phyloP scores from a whole-genome alignment of 2,797 vertebrate genomes.

The Hypotaenidia okinawae region DNA sequence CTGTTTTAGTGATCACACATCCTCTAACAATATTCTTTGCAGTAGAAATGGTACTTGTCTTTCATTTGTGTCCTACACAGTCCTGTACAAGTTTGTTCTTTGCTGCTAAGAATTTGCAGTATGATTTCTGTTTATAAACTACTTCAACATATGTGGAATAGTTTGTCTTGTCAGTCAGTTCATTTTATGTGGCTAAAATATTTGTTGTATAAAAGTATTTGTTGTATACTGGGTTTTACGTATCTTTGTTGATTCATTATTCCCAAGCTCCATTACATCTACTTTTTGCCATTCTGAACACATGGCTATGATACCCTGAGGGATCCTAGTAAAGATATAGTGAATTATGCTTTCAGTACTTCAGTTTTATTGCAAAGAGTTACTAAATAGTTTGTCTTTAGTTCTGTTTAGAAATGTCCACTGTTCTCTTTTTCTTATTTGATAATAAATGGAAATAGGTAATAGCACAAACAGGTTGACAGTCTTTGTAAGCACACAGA shows the following conservation, averaged over 20 bases:
- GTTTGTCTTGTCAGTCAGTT: neutral
- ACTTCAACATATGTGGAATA: neutral
- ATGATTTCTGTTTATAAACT: neutral
- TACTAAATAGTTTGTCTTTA: neutral
- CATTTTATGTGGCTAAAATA: neutral
- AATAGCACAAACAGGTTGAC: neutral
- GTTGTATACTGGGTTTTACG: neutral
- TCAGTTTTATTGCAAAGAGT: neutral
- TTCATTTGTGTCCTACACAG: neutral
- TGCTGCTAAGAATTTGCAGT: neutral
- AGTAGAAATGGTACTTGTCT: neutral
- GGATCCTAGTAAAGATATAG: neutral
- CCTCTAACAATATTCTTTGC: neutral
- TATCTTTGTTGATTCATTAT: neutral
- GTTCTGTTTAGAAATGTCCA: neutral
- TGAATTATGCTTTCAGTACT: neutral
- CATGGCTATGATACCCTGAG: neutral
- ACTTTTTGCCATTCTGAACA: constrained; percentile 8
- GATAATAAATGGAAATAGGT: neutral
- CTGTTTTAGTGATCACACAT: neutral
- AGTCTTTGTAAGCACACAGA: neutral
- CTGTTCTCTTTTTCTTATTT: neutral
- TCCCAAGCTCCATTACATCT: neutral
- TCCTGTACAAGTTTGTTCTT: neutral
- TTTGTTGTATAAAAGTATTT: neutral